Conservation (phyloP, 2,113 vertebrate genomes). For the Rutilus rutilus region DNA sequence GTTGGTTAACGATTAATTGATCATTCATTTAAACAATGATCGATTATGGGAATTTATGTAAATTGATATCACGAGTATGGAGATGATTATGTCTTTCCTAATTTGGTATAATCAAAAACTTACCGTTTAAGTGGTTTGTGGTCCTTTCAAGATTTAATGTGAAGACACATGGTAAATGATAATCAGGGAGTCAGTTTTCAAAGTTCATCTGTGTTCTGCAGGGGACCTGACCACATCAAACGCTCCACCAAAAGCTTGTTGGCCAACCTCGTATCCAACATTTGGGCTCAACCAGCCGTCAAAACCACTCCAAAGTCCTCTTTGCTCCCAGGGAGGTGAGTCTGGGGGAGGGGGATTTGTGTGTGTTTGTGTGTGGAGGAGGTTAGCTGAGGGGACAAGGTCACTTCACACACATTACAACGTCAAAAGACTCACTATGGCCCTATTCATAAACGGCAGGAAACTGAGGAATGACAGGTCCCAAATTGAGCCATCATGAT, state of each 20-base stretch:
- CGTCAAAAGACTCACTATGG: slow-evolving; percentile 68
- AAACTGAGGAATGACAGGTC: slow-evolving; percentile 46
- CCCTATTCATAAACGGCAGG: slow-evolving; percentile 50
- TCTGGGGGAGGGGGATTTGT: slow-evolving; percentile 1
- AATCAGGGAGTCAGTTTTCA: slow-evolving; percentile 31
- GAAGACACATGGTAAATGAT: slow-evolving; percentile 32
- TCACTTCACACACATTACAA: slow-evolving; percentile 62
- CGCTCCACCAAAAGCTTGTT: slow-evolving; percentile 28
- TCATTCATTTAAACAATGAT: too few relatives aligned
- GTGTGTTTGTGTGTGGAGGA: slow-evolving; percentile 22
- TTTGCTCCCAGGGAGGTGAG: slow-evolving; percentile 27
- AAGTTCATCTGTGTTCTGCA: slow-evolving; percentile 28
- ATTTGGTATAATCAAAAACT: slow-evolving; percentile 1
- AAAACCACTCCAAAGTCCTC: slow-evolving; percentile 31
- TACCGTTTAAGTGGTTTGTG: background rate
- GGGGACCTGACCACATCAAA: slow-evolving; percentile 32
- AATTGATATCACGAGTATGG: background rate
- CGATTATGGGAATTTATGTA: too few relatives aligned
- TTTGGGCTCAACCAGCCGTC: slow-evolving; percentile 40
- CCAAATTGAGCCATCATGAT: slow-evolving; percentile 49
- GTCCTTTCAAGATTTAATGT: background rate
- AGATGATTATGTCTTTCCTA: background rate
- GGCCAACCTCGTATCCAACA: slow-evolving; percentile 28
- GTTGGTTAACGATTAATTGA: too few relatives aligned
- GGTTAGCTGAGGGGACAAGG: slow-evolving; percentile 45